Evolutionary conservation across 2,888 invertebrate genomes (phyloP).

Genomic region (Tanytarsus gracilentus): DNA sequence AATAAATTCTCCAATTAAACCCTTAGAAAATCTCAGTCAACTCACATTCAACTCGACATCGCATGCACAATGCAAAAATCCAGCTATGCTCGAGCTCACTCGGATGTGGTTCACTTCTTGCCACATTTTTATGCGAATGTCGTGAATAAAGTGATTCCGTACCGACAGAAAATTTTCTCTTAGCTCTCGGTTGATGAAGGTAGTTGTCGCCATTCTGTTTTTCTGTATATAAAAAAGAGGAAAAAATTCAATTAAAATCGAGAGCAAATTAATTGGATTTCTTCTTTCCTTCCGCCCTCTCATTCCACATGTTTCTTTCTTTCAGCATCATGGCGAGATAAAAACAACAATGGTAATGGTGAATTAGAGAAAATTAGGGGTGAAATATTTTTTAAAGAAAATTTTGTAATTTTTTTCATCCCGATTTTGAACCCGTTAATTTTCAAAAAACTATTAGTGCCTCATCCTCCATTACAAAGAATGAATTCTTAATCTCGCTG

Average conservation of each 20-base stretch:
- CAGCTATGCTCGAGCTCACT: slow-evolving; percentile 52
- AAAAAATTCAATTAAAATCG: slow-evolving; percentile 24
- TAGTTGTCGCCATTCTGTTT: slow-evolving; percentile 33
- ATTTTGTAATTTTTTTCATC: too few species aligned
- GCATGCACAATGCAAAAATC: slow-evolving; percentile 72
- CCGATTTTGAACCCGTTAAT: too few species aligned
- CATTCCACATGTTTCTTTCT: not conserved
- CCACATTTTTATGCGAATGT: slow-evolving; percentile 11
- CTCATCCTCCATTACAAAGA: too few species aligned
- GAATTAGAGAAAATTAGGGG: too few species aligned
- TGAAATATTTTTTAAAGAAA: too few species aligned
- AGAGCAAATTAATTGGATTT: slow-evolving; percentile 23
- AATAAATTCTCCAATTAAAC: too few species aligned
- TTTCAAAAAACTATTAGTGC: too few species aligned
- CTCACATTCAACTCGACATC: slow-evolving; percentile 63
- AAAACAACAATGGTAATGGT: too few species aligned
- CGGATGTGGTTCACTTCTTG: slow-evolving; percentile 30
- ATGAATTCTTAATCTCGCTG: slow-evolving; percentile 8
- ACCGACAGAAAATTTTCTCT: slow-evolving; percentile 28
- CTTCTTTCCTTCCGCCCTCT: not conserved
- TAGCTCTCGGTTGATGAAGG: not conserved
- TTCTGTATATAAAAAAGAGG: slow-evolving; percentile 4
- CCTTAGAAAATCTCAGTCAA: too few species aligned
- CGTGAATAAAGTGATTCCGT: slow-evolving; percentile 30
- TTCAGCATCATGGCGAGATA: too few species aligned